Percentiles rank a stretch among this genome's conserved stretches.
These are phyloP conservation scores for Lepus oiostolus DNA, from an alignment of 2,797 vertebrate species.

Conservation along the genomic window DNA sequence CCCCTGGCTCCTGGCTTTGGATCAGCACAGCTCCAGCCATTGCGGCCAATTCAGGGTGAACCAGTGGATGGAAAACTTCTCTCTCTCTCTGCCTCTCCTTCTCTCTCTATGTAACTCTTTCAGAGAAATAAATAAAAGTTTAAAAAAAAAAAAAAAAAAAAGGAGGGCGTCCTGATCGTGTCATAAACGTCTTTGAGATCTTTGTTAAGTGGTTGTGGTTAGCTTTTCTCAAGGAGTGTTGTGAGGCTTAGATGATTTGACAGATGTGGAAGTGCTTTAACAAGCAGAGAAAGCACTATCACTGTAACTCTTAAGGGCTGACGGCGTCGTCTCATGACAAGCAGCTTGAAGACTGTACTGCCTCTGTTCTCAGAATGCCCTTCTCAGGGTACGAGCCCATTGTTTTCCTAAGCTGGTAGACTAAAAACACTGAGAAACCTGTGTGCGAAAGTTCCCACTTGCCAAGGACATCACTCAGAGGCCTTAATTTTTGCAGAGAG, in stretches of 20 bases:
- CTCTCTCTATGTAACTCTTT: no score
- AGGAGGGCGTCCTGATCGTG: background rate
- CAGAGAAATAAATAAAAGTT: no score
- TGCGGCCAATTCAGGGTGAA: no score
- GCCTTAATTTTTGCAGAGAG: background rate
- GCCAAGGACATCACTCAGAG: background rate
- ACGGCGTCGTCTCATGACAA: background rate
- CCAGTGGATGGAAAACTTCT: no score
- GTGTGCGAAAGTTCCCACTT: background rate
- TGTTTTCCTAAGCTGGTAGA: background rate
- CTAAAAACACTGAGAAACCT: constrained; percentile 1
- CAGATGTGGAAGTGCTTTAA: constrained; percentile 30
- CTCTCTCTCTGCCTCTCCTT: no score
- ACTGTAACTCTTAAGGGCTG: background rate
- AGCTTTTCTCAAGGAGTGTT: constrained; percentile 16
- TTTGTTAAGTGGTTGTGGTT: constrained; percentile 32
- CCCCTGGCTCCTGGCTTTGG: no score
- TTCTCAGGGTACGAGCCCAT: background rate
- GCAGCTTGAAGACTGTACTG: background rate
- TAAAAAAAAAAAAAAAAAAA: no score
- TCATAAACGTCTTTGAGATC: constrained; percentile 11
- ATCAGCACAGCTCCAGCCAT: no score
- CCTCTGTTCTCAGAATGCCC: background rate
- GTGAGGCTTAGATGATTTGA: background rate
- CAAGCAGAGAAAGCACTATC: background rate